A percentile compares a stretch with the other conserved stretches of the same genome.
Evolutionary conservation across 2,797 vertebrate genomes (phyloP).

Genomic region (Euthynnus affinis): DNA sequence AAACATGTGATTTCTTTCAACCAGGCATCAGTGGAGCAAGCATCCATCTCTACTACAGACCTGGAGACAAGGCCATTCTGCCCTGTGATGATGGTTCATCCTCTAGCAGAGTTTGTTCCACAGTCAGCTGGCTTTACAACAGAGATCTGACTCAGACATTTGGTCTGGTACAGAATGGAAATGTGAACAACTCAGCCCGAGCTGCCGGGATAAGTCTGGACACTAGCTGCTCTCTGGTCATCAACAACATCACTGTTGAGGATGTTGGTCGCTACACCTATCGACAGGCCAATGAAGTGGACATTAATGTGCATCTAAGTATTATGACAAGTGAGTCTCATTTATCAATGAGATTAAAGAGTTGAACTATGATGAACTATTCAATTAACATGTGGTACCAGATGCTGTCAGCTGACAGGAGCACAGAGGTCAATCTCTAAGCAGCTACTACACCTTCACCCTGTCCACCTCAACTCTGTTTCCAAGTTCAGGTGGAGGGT

Average conservation of each 20-base stretch:
- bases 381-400: too few species aligned
- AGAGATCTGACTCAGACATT: accelerated
- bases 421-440: too few species aligned
- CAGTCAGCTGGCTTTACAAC: accelerated
- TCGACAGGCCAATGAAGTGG: too few species aligned
- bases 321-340: too few species aligned
- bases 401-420: too few species aligned
- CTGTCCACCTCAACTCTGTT: too few species aligned
- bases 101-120: background rate
- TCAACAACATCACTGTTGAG: background rate
- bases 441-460: too few species aligned
- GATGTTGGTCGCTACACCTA: too few species aligned
- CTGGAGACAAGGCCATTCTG: background rate
- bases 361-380: too few species aligned
- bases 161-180: accelerated
- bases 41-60: accelerated
- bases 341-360: too few species aligned
- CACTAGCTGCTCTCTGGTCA: slow-evolving; percentile 32
- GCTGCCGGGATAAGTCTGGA: slow-evolving; percentile 16
- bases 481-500: too few species aligned
- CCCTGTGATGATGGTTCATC: background rate
- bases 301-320: too few species aligned
- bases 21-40: background rate
- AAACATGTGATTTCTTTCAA: background rate
- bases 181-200: accelerated